Conservation (phyloP, 2,113 vertebrate species). For the Polyodon spathula region DNA sequence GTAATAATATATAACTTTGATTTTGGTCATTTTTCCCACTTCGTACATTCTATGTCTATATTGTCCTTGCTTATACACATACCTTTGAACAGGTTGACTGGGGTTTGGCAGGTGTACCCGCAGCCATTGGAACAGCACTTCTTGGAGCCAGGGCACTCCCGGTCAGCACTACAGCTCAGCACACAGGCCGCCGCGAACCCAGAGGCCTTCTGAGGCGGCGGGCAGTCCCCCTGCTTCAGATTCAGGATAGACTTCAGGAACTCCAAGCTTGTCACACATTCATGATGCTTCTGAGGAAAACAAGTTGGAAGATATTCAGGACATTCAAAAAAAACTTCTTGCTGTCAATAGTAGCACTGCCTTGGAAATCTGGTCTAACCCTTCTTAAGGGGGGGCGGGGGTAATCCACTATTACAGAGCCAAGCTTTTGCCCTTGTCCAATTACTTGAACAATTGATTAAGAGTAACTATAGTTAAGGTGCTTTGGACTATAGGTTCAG, state of each 20-base stretch:
- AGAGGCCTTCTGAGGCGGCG: constrained; percentile 32
- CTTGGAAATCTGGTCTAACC: background rate
- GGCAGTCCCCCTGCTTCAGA: constrained; percentile 48
- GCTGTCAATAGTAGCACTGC: background rate
- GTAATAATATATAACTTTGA: no score
- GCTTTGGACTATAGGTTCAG: no score
- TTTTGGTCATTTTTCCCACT: no score
- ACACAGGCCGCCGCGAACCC: constrained; percentile 56
- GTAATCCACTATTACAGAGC: constrained; percentile 2
- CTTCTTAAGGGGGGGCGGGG: background rate
- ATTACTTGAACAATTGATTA: no score
- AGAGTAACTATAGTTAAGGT: no score
- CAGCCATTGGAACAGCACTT: constrained; percentile 55
- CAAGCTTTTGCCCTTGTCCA: no score
- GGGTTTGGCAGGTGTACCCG: constrained; percentile 53
- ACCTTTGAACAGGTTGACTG: constrained; percentile 63
- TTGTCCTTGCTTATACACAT: background rate
- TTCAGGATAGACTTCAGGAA: constrained; percentile 48
- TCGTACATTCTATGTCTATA: no score
- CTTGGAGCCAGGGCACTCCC: constrained; percentile 45
- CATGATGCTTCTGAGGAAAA: constrained; percentile 43
- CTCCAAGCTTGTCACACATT: constrained; percentile 49
- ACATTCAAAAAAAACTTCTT: background rate
- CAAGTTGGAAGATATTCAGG: background rate
- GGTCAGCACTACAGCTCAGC: constrained; percentile 48